Conservation (phyloP, 2,113 vertebrate genomes). For the Myanophis thanlyinensis region DNA sequence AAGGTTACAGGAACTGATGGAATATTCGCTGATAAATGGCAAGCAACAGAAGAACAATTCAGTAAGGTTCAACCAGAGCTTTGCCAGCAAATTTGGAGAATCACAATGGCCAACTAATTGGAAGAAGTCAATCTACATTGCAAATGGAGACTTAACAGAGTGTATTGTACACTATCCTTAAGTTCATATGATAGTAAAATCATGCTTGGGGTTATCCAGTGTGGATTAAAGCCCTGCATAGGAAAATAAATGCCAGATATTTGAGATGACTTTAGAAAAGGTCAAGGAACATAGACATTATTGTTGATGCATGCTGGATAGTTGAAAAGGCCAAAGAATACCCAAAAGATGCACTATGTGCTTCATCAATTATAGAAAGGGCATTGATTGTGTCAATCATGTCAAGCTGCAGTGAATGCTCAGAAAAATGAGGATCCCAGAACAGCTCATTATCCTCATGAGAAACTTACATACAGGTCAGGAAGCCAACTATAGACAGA, state of each 20-base stretch:
- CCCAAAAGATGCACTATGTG: background rate
- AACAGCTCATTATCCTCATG: background rate
- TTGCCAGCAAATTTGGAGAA: background rate
- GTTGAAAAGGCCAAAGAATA: background rate
- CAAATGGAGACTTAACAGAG: background rate
- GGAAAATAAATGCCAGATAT: background rate
- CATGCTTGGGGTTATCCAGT: background rate
- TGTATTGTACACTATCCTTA: background rate
- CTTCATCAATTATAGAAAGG: background rate
- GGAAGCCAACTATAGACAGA: background rate
- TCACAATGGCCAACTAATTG: background rate
- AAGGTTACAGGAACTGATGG: background rate
- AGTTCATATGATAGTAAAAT: background rate
- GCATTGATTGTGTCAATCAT: background rate
- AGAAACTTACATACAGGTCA: background rate
- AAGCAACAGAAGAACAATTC: background rate
- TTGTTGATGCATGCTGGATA: background rate
- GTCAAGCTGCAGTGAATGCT: background rate
- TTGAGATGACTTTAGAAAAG: background rate
- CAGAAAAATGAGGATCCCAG: background rate
- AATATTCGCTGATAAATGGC: background rate
- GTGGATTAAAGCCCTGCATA: background rate
- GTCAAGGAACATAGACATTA: background rate
- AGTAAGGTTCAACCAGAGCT: background rate
- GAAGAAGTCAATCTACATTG: background rate